Base-by-base conservation (phyloP, 2,113 vertebrate species). In the Hiodon tergisus region DNA sequence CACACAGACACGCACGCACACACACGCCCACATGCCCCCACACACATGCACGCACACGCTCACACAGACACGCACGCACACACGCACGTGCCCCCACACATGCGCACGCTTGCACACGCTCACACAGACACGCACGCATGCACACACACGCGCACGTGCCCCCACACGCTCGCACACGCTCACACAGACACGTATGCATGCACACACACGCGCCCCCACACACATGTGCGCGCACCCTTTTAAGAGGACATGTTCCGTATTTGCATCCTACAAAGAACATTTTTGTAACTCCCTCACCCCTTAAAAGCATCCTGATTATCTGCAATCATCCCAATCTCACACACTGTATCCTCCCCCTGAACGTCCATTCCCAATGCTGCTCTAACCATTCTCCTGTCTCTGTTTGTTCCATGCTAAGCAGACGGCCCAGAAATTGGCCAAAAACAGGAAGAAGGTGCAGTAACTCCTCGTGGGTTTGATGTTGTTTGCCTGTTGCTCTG, bases 361-460 rank as follows among this genome's bases (percentile, higher is more conserved):
- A 14, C 67, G 48, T 66, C 74, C 78, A 53, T 81, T 72, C 73
- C 83, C 74, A 80, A 55, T 84, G 76, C 85, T 89, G 82, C 80
- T 92, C 91, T 96, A 95, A 97, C 93, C 79, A 69, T 94, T 94
- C 90, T 96, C 91, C 91, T 94, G 83, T 97, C 91, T 95, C 85
- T 97, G 89, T 94, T 94, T 96, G 81, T 97, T 95, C 87, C 94
- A 94, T 94, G 93, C 92, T 92, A 93, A 93, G 90, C 96, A 98
- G 96, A 95, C 94, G 92, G 95, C 96, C 90, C 96, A 98, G 94
- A 98, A 98, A 95, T 92, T 95, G 92, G 94, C 95, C 91, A 96
- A 97, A 93, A 97, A 91, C 96, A 96, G 89, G 88, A 98, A 97
- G 93, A 97, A 98, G 96, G 96, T 98, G 94, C 94, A 94, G 93